Evolutionary conservation across 2,113 vertebrate species (phyloP), one percentile per base, ranked within the genome.

Genomic region (Dromas ardeola): DNA sequence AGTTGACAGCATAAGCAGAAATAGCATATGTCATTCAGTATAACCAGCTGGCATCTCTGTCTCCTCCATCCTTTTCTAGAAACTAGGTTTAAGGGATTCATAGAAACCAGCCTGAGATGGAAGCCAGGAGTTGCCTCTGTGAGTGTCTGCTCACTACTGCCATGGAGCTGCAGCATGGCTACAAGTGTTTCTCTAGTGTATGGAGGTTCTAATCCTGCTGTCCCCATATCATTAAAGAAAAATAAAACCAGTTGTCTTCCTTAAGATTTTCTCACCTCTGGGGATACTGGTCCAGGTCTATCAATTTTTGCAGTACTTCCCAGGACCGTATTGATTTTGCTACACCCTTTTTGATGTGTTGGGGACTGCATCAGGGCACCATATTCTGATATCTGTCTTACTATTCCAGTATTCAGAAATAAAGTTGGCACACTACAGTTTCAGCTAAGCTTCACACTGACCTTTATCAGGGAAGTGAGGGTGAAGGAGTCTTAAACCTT

Each of bases 211-310:
- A 27, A 34, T 27, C 15, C 8, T 53, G 45, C 4, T n/a, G 3
- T 69, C 5, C 19, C 5, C 0, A 0, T n/a, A 23, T 9, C 9
- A 30, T 38, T 32, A 25, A 11, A n/a, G 25, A 70, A 84, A 84
- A 86, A 47, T 18, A 61, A 40, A 86, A 52, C 0, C 6, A 9
- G 4, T 30, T 72, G 4, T 25, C 8, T 72, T 67, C 38, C 27
- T 59, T 47, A 30, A 49, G 8, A 5, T 85, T 81, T 84, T 63
- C 40, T 55, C 30, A 47, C 12, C 22, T 52, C 13, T 77, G 13
- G 12, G 32, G 8, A 77, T 4, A 66, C 4, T 2, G 3, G 16
- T 16, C 15, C 21, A 63, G 4, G 21, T 80, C 32, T 78, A 73
- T 42, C 4, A 50, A 2, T 30, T 71, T 88, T 66, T 4, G 2